Conservation (phyloP, 2,888 invertebrate genomes). For the Acanthopleura granulata region DNA sequence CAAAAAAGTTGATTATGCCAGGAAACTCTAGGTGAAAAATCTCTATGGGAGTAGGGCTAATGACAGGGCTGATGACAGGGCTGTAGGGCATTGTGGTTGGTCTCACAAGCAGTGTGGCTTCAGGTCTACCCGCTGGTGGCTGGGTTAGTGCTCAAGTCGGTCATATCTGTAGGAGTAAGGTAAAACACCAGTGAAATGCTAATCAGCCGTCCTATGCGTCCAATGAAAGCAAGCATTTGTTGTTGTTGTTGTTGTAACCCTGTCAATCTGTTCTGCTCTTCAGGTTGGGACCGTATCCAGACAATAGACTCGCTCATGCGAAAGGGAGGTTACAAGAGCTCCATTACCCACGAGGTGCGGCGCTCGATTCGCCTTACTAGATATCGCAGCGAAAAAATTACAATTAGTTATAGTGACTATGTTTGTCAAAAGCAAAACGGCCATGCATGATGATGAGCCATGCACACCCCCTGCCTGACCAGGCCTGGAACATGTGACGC, state of each 20-base stretch:
- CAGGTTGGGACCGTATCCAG: constrained; percentile 99
- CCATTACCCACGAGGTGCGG: constrained; percentile 72
- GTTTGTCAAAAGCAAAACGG: constrained; percentile 59
- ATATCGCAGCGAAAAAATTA: constrained; percentile 96
- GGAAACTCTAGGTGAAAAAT: no score
- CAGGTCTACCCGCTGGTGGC: no score
- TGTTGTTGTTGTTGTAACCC: not conserved
- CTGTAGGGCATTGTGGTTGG: no score
- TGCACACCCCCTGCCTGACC: constrained; percentile 1
- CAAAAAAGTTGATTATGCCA: no score
- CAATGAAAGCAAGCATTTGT: no score
- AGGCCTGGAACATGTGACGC: constrained; percentile 1
- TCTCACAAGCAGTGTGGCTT: no score
- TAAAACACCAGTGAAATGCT: no score
- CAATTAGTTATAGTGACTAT: constrained; percentile 67
- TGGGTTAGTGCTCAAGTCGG: no score
- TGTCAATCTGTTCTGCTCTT: constrained; percentile 24
- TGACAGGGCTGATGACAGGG: no score
- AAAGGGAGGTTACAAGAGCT: constrained; percentile 95
- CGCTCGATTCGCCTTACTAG: constrained; percentile 93
- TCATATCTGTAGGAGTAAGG: no score
- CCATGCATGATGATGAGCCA: constrained; percentile 54
- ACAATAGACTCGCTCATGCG: constrained; percentile 97
- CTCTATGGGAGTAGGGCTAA: no score
- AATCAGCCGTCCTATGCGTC: no score